Base-by-base conservation (phyloP, 2,113 vertebrate genomes). In the Columba livia region DNA sequence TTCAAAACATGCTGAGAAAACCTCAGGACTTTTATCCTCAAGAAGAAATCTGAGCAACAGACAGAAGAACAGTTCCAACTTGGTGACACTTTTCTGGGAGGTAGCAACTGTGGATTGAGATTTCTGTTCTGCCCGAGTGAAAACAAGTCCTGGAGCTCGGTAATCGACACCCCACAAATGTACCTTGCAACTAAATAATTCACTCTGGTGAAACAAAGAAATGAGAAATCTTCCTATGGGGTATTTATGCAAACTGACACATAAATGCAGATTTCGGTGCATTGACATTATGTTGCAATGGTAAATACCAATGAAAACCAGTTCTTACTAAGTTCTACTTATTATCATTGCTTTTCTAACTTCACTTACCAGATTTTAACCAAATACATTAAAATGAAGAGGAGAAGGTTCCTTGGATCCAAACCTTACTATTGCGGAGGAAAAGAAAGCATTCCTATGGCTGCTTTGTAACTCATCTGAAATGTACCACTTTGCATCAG, bases 211-310 rank as follows among this genome's bases (percentile, higher is more conserved):
- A 81, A 74, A 81, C 7, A 84, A 0, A 66, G 31, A 86, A 15
- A 70, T 29, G 0, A 84, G 44, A 81, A 70, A 20, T 31, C 40
- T 84, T 80, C 34, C 40, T 28, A 48, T 26, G 9, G 2, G 3
- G 6, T 65, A 34, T 65, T 77, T 70, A 66, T 53, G 84, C 32
- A 57, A 80, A 60, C 16, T 16, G 42, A 83, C 9, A 29, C 4
- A 51, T 16, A 71, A 83, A 44, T 4, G 8, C 16, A 50, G 38
- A 47, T 42, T 38, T 4, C 48, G 44, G 67, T 72, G 10, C 62
- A 34, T 58, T 65, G 54, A 51, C 7, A 8, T 25, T 31, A 0
- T 0, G 7, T 47, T 61, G 16, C 44, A 65, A 44, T 1, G 0
- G 38, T 58, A 88, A 85, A 60, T 31, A 88, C 7, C 16, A 67